Conservation (phyloP, 2,888 invertebrate species). For the Drosophila fulvimacula region DNA sequence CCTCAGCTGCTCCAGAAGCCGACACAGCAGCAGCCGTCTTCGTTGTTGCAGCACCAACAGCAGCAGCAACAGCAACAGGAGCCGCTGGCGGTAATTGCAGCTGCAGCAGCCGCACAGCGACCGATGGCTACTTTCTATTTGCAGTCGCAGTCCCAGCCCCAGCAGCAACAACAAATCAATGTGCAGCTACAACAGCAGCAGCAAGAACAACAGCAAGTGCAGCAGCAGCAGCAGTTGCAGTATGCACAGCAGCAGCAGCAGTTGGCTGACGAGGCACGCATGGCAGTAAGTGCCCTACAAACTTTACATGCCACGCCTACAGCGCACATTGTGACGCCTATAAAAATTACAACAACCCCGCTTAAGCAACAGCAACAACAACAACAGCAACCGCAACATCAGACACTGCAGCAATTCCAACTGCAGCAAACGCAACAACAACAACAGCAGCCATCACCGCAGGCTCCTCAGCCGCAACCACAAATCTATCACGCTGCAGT, state of each 20-base stretch:
- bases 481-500: conserved; percentile 15
- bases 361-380: conserved; percentile 13
- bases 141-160: conserved; percentile 29
- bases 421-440: conserved; percentile 23
- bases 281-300: conserved; percentile 70
- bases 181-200: conserved; percentile 21
- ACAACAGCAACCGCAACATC: conserved; percentile 9
- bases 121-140: conserved; percentile 52
- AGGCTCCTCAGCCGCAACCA: conserved; percentile 9
- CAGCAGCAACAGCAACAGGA: conserved; percentile 33
- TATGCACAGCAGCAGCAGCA: conserved; percentile 41
- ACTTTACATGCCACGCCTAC: conserved; percentile 63
- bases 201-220: conserved; percentile 25
- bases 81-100: conserved; percentile 58
- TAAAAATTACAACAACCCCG: conserved; percentile 34
- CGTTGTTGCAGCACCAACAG: conserved; percentile 48
- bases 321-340: conserved; percentile 38
- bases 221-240: conserved; percentile 29
- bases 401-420: conserved; percentile 15
- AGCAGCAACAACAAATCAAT: conserved; percentile 29
- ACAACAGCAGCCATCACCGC: conserved; percentile 9
- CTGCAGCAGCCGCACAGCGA: conserved; percentile 55
- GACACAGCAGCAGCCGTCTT: conserved; percentile 37
- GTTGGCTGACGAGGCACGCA: conserved; percentile 62
- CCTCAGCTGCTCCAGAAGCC: conserved; percentile 65